A percentile compares a stretch with the other conserved stretches of the same genome.
Conservation (phyloP, 2,113 vertebrate species). For the Spea bombifrons region DNA sequence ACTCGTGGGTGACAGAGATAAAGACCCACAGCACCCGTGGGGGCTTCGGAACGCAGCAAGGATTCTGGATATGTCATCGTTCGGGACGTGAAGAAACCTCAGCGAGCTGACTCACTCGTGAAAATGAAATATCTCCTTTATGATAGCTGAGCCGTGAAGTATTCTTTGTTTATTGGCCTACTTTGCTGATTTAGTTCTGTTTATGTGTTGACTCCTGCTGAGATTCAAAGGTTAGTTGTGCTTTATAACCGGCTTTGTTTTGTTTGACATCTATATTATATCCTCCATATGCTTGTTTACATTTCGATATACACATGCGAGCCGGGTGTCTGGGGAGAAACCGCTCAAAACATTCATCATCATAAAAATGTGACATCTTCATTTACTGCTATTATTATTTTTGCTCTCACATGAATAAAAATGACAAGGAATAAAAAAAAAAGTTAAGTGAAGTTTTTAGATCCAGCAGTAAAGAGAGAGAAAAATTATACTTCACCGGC, state of each 20-base stretch:
- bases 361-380: slow-evolving; percentile 46
- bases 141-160: slow-evolving; percentile 20
- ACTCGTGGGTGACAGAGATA: no score
- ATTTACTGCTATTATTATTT: slow-evolving; percentile 34
- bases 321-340: slow-evolving; percentile 30
- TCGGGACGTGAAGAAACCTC: neutral
- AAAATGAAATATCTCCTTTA: neutral
- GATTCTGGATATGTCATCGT: no score
- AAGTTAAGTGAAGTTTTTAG: neutral
- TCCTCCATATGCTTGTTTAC: slow-evolving; percentile 47
- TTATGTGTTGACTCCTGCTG: slow-evolving; percentile 46
- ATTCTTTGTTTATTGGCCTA: slow-evolving; percentile 32
- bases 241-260: slow-evolving; percentile 40
- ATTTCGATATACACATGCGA: slow-evolving; percentile 36
- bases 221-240: slow-evolving; percentile 43
- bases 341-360: slow-evolving; percentile 32
- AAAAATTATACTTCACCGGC: neutral
- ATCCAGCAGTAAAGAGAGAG: neutral
- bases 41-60: no score
- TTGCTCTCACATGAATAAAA: slow-evolving; percentile 38
- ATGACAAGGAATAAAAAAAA: slow-evolving; percentile 33
- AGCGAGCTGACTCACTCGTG: neutral
- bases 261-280: slow-evolving; percentile 45
- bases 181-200: slow-evolving; percentile 37
- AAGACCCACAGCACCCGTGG: no score